These are phyloP conservation scores for Diglossa brunneiventris DNA, from an alignment of 2,113 vertebrate genomes.

Conservation along the genomic window DNA sequence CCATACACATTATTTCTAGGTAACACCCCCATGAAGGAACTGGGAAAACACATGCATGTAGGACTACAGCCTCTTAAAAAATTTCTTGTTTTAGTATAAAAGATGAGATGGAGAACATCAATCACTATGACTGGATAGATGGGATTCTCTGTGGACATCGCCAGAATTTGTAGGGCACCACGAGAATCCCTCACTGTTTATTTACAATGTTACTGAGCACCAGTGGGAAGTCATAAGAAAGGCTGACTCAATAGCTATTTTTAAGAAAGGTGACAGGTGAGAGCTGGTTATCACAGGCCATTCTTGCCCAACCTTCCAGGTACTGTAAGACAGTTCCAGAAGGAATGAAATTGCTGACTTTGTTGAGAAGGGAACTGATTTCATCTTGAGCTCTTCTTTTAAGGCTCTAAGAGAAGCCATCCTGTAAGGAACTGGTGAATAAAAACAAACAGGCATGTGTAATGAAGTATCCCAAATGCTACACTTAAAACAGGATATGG, in stretches of 20 bases:
- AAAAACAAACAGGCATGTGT: neutral
- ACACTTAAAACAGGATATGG: neutral
- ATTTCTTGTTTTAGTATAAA: neutral
- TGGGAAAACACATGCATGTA: rapidly evolving
- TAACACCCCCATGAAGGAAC: neutral
- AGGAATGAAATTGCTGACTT: constrained; percentile 4
- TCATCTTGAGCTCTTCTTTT: neutral
- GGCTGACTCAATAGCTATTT: constrained; percentile 39
- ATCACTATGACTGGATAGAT: neutral
- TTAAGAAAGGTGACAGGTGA: constrained; percentile 44
- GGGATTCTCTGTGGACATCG: neutral
- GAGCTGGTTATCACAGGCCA: constrained; percentile 17
- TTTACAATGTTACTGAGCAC: constrained; percentile 48
- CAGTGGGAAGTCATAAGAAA: constrained; percentile 22
- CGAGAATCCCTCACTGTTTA: constrained; percentile 26
- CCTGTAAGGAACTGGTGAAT: neutral
- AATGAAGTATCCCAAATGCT: neutral
- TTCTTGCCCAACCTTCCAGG: neutral
- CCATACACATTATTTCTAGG: rapidly evolving
- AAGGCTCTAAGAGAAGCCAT: neutral
- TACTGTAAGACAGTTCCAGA: neutral
- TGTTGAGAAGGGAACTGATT: neutral
- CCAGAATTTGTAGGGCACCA: neutral
- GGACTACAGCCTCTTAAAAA: neutral
- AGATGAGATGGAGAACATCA: neutral